Percentiles rank a stretch among this genome's conserved stretches.
Evolutionary conservation across 2,113 vertebrate species (phyloP).

Genomic region (Seriola aureovittata): DNA sequence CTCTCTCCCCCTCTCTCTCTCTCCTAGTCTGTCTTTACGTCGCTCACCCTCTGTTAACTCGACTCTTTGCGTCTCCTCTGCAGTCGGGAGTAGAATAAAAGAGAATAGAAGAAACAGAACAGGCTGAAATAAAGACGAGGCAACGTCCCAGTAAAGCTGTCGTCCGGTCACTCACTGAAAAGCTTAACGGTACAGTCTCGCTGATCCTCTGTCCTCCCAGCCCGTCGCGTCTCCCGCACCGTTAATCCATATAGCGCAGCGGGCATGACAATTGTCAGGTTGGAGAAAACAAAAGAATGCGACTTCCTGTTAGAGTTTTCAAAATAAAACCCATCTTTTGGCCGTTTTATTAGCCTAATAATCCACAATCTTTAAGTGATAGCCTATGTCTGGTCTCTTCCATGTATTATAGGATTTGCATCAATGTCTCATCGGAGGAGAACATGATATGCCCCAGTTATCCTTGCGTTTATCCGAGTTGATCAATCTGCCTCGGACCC

Average conservation of each 20-base stretch:
- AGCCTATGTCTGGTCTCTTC: background rate
- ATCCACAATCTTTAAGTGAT: background rate
- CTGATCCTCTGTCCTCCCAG: slow-evolving; percentile 50
- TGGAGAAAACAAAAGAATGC: rapidly evolving
- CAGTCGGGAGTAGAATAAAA: slow-evolving; percentile 19
- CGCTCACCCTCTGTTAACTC: slow-evolving; percentile 49
- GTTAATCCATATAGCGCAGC: slow-evolving; percentile 62
- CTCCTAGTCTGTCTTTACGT: slow-evolving; percentile 23
- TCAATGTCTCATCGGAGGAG: background rate
- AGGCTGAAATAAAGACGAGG: background rate
- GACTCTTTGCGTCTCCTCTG: slow-evolving; percentile 35
- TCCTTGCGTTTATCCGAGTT: too few species aligned
- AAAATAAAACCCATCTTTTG: slow-evolving; percentile 49
- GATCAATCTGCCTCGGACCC: background rate
- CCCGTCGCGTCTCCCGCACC: slow-evolving; percentile 60
- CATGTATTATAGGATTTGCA: background rate
- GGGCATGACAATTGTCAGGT: background rate
- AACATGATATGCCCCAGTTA: background rate
- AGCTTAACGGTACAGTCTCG: slow-evolving; percentile 39
- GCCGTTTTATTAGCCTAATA: background rate
- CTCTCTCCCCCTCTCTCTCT: slow-evolving; percentile 24
- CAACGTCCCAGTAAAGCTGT: slow-evolving; percentile 25
- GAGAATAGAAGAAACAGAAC: background rate
- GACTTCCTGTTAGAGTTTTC: slow-evolving; percentile 45
- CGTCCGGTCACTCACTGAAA: slow-evolving; percentile 27